Evolutionary conservation across 2,113 vertebrate genomes (phyloP).

Genomic region (Paratilapia polleni): DNA sequence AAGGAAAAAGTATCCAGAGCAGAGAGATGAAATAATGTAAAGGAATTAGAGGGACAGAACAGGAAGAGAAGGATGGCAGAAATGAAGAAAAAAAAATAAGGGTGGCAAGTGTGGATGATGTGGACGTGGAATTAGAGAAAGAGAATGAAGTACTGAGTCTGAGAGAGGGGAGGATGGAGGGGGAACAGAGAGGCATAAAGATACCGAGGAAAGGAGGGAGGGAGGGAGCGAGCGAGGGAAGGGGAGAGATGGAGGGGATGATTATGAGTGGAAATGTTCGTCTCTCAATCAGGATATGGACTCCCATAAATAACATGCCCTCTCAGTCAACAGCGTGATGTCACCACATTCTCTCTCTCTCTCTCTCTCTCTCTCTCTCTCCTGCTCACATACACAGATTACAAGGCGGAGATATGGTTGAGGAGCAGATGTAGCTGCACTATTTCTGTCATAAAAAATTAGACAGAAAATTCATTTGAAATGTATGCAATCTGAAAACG

Average conservation of each 20-base stretch:
- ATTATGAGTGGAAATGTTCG: constrained; percentile 60
- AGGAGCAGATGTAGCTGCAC: background rate
- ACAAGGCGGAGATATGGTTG: background rate
- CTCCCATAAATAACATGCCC: constrained; percentile 62
- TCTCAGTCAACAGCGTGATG: constrained; percentile 59
- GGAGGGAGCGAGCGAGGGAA: too few species aligned
- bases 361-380: background rate
- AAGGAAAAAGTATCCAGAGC: background rate
- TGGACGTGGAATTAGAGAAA: background rate
- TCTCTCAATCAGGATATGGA: constrained; percentile 73
- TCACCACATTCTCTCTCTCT: constrained; percentile 38
- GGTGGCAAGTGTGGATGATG: background rate
- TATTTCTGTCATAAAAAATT: background rate
- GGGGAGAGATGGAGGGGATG: constrained; percentile 28
- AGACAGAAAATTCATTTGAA: background rate
- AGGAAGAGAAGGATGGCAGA: background rate
- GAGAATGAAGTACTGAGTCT: background rate
- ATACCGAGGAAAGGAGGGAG: background rate
- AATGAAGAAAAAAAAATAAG: background rate
- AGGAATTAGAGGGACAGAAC: background rate
- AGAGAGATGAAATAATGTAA: background rate
- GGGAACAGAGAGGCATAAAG: background rate
- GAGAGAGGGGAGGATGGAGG: background rate
- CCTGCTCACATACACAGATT: background rate
- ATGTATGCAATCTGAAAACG: background rate